Percentiles rank a stretch among this genome's conserved stretches.
These are phyloP conservation scores for Drosophila dunni DNA, from an alignment of 1,140 invertebrate species.

Conservation along the genomic window DNA sequence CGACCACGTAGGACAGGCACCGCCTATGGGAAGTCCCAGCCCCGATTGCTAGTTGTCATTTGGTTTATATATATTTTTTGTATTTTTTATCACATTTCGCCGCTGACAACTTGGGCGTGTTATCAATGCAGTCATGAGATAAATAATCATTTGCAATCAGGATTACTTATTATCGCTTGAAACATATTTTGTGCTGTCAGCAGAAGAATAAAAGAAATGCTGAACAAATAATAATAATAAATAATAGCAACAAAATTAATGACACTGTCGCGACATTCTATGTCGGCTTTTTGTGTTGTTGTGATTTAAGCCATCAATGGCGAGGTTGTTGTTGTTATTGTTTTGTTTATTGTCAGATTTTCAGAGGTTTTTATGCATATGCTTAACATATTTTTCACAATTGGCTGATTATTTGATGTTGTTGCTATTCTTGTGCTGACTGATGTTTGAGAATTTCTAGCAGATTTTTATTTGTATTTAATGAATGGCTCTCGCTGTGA, in stretches of 20 bases:
- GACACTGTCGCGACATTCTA: conserved; percentile 42
- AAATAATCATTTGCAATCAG: conserved; percentile 47
- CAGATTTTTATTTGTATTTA: conserved; percentile 43
- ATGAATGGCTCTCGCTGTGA: conserved; percentile 30
- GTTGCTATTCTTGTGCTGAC: conserved; percentile 32
- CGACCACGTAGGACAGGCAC: conserved; percentile 14
- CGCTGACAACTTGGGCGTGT: neutral
- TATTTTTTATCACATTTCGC: neutral
- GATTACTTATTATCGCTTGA: conserved; percentile 31
- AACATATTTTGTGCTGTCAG: conserved; percentile 34
- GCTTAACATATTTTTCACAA: conserved; percentile 53
- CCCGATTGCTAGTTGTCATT: conserved; percentile 1
- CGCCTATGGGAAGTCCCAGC: neutral
- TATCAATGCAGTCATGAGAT: conserved; percentile 21
- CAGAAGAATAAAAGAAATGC: conserved; percentile 7
- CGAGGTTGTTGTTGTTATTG: no score
- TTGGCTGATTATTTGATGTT: conserved; percentile 38
- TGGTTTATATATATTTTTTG: neutral
- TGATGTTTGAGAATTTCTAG: conserved; percentile 32
- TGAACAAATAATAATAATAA: conserved; percentile 33
- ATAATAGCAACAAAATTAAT: conserved; percentile 38
- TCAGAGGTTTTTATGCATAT: conserved; percentile 34
- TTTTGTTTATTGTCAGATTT: conserved; percentile 36
- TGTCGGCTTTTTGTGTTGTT: conserved; percentile 39
- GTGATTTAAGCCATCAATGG: conserved; percentile 39